These are phyloP conservation scores for Platorchestia sp. DNA, from an alignment of 1,140 invertebrate species.

Conservation along the genomic window DNA sequence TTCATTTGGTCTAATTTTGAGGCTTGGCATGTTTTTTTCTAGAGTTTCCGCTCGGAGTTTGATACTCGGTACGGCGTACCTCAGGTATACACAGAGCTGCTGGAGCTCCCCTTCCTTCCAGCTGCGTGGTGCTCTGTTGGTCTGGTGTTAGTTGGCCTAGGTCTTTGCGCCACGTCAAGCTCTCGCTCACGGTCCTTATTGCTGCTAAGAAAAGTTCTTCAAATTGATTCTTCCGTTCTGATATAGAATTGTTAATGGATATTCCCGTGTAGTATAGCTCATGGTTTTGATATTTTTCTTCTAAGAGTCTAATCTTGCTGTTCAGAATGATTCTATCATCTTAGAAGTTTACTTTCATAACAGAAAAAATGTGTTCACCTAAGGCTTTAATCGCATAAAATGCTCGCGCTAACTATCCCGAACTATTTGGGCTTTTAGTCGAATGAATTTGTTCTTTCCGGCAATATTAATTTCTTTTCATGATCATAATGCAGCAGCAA, in stretches of 20 bases:
- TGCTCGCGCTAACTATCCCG: neutral
- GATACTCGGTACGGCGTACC: constrained; percentile 87
- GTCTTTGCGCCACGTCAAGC: neutral
- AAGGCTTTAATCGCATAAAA: neutral
- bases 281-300: neutral
- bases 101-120: constrained; percentile 59
- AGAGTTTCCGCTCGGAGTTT: constrained; percentile 94
- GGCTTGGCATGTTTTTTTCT: constrained; percentile 73
- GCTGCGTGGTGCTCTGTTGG: constrained; percentile 63
- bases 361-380: neutral
- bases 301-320: neutral
- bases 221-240: no score
- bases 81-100: constrained; percentile 71
- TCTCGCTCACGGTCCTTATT: neutral
- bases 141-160: neutral
- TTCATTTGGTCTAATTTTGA: neutral
- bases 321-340: neutral
- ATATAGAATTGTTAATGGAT: neutral
- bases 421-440: neutral
- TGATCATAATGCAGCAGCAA: neutral
- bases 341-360: neutral
- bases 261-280: neutral
- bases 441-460: neutral
- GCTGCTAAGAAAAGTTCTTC: no score
- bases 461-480: neutral